Base-by-base conservation (phyloP, 1,140 invertebrate species). In the Drosophila subpulchrella region DNA sequence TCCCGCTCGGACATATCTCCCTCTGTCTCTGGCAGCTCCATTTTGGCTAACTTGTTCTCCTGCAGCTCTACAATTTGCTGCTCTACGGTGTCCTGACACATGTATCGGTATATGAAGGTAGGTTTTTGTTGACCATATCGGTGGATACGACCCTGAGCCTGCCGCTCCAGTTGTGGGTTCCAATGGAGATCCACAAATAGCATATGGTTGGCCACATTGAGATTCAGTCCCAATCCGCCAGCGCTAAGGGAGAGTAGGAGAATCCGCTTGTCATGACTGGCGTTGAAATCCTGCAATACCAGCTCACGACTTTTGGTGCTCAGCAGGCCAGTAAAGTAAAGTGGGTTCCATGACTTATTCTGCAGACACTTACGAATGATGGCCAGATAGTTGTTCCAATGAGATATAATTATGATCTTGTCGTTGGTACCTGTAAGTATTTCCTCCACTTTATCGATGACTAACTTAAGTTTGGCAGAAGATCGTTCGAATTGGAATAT, bases 81-180 rank as follows among this genome's bases (percentile, higher is more conserved):
- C 92, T 98, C 97, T 42, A 98, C 95, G 0, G 97, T 98, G 32
- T 97, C 95, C 50, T 94, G 91, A 58, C 95, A 96, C 71, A 98
- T 93, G 91, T 97, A 97, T 82, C 97, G 97, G 34, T 83, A 83
- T 0, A 85, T 83, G 27, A 59, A 55, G 11, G 81, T 62, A 4
- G 65, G 50, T 15, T 84, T 84, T 0, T 36, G 36, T 11, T 83
- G 81, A 6, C 81, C 81, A 46, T 80, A 84, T 24, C 81, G 81
- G 54, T 84, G 80, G 12, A 83, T 85, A 1, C 81, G 80, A 55
- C 84, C 81, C 65, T 83, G 80, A 2, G 81, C 81, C 42, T 83
- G 81, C 2, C 58, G 60, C 50, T 84, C 57, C 11, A 83, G 24
- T 24, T 83, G 80, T 4, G 81, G 81, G 59, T 83, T 83, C 80